Percentiles rank a stretch among this genome's conserved stretches.
These are phyloP conservation scores for Lagopus leucura DNA, from an alignment of 2,113 vertebrate genomes.

Conservation along the genomic window DNA sequence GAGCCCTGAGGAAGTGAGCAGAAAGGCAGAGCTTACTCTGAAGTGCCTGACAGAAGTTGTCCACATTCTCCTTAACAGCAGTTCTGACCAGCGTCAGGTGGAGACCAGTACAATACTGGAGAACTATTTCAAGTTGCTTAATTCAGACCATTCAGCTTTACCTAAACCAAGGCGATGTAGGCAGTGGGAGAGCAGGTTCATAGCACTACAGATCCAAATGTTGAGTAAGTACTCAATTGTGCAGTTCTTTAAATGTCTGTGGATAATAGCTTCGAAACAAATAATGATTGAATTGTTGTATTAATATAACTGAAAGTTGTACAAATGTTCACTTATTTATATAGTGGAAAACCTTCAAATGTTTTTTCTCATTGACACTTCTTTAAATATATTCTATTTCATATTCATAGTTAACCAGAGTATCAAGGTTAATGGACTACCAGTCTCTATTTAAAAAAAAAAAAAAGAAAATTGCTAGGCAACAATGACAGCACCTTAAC, in stretches of 20 bases:
- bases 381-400: background rate
- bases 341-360: background rate
- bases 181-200: slow-evolving; percentile 92
- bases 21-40: slow-evolving; percentile 90
- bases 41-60: slow-evolving; percentile 96
- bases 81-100: slow-evolving; percentile 96
- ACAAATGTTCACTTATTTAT: background rate
- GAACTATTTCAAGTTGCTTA: slow-evolving; percentile 97
- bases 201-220: slow-evolving; percentile 95
- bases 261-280: background rate
- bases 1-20: slow-evolving; percentile 87
- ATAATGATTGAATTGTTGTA: background rate
- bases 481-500: background rate
- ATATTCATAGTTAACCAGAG: background rate
- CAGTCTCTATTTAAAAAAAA: background rate
- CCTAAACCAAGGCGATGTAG: slow-evolving; percentile 79
- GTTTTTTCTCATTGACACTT: background rate
- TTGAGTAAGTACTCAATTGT: slow-evolving; percentile 82
- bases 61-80: slow-evolving; percentile 92
- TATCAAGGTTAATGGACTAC: background rate
- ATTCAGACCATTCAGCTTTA: slow-evolving; percentile 91
- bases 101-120: slow-evolving; percentile 93
- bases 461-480: background rate
- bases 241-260: background rate
- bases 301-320: background rate